A percentile compares a stretch with the other conserved stretches of the same genome.
phyloP scores from a whole-genome alignment of 2,113 vertebrate genomes.

The Poeciliopsis prolifica region DNA sequence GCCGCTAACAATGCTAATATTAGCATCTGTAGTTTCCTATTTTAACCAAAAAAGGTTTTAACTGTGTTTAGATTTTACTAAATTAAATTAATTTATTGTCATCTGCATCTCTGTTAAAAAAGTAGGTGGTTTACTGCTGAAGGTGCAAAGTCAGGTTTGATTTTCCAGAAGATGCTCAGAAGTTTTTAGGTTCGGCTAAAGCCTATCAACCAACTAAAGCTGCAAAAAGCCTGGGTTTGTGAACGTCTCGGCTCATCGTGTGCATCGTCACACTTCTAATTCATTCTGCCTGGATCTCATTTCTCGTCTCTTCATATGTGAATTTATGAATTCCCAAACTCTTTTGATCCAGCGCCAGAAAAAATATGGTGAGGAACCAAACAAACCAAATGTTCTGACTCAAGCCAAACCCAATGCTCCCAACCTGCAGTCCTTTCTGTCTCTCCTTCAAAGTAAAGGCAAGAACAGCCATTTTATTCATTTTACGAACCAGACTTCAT shows the following conservation, averaged over 20 bases:
- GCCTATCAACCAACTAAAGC: not conserved
- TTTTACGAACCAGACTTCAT: constrained; percentile 27
- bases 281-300: not conserved
- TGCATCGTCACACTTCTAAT: not conserved
- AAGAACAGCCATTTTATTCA: constrained; percentile 19
- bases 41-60: not conserved
- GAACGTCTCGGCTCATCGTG: not conserved
- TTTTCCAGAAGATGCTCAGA: too few species aligned
- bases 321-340: constrained; percentile 17
- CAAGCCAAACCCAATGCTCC: constrained; percentile 20
- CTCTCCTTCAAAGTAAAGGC: constrained; percentile 18
- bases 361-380: constrained; percentile 67
- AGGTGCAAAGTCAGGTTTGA: too few species aligned
- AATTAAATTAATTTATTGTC: too few species aligned
- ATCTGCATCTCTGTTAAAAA: too few species aligned
- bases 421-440: constrained; percentile 38
- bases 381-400: constrained; percentile 19
- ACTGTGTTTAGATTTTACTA: too few species aligned
- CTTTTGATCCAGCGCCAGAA: constrained; percentile 64
- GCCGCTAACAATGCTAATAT: not conserved
- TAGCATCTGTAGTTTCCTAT: not conserved
- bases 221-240: not conserved
- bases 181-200: too few species aligned
- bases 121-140: too few species aligned
- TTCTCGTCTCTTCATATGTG: not conserved